phyloP scores from a whole-genome alignment of 2,888 invertebrate genomes.

The Tupiocoris notatus region DNA sequence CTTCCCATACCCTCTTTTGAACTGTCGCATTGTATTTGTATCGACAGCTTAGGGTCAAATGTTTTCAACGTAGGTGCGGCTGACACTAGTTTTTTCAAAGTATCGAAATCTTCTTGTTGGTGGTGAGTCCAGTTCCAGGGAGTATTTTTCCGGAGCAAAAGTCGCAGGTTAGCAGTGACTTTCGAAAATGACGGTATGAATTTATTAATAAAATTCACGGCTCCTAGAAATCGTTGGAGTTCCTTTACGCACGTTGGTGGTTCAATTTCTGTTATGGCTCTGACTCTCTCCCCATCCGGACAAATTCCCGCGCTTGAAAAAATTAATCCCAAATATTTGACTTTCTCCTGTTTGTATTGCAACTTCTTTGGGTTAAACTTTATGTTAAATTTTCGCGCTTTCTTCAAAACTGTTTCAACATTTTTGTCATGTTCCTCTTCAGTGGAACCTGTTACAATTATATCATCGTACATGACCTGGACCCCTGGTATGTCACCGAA shows the following conservation, averaged over 20 bases:
- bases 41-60: slow-evolving; percentile 30
- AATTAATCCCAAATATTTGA: no score
- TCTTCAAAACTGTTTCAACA: no score
- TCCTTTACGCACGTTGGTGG: slow-evolving; percentile 14
- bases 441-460: no score
- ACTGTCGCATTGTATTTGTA: slow-evolving; percentile 44
- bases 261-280: slow-evolving; percentile 27
- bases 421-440: no score
- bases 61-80: slow-evolving; percentile 40
- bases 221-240: slow-evolving; percentile 31
- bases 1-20: slow-evolving; percentile 41
- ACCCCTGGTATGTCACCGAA: no score
- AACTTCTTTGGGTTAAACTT: no score
- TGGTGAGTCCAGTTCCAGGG: background rate
- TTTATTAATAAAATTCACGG: slow-evolving; percentile 36
- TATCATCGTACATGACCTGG: no score
- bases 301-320: no score
- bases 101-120: slow-evolving; percentile 27
- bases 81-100: slow-evolving; percentile 37
- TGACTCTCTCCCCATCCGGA: slow-evolving; percentile 14
- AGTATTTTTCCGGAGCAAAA: slow-evolving; percentile 28
- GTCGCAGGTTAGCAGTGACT: slow-evolving; percentile 36
- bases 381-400: no score
- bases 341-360: no score
- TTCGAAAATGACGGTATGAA: slow-evolving; percentile 24